phyloP scores from a whole-genome alignment of 2,888 invertebrate species.

The Artemia sinica region DNA sequence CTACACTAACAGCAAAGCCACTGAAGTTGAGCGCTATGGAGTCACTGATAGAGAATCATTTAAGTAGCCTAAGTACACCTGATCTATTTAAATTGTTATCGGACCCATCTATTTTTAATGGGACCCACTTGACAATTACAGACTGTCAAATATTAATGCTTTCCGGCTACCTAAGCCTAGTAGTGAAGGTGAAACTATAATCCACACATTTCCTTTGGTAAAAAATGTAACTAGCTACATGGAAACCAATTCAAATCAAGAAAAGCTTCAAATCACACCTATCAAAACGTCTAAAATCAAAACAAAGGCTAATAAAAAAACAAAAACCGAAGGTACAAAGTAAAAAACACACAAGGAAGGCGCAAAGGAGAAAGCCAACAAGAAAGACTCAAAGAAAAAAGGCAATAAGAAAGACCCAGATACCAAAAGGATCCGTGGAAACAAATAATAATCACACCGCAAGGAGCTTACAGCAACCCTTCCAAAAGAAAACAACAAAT shows the following conservation, averaged over 20 bases:
- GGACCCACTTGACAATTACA: not conserved
- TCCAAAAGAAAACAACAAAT: too few species aligned
- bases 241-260: not conserved
- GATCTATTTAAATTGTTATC: not conserved
- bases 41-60: not conserved
- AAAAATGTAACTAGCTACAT: not conserved
- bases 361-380: too few species aligned
- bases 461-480: too few species aligned
- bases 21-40: not conserved
- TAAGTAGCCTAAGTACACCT: not conserved
- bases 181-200: not conserved
- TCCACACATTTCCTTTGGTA: not conserved
- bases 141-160: not conserved
- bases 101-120: not conserved
- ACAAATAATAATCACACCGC: too few species aligned
- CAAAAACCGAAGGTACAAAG: too few species aligned
- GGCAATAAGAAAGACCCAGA: too few species aligned
- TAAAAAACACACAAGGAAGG: too few species aligned
- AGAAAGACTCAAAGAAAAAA: too few species aligned
- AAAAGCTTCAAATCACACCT: not conserved
- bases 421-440: too few species aligned
- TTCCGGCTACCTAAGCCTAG: not conserved
- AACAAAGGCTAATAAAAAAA: too few species aligned
- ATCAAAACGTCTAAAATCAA: too few species aligned
- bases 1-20: not conserved